Conservation (phyloP, 2,797 vertebrate species). For the Dromococcyx pavoninus region DNA sequence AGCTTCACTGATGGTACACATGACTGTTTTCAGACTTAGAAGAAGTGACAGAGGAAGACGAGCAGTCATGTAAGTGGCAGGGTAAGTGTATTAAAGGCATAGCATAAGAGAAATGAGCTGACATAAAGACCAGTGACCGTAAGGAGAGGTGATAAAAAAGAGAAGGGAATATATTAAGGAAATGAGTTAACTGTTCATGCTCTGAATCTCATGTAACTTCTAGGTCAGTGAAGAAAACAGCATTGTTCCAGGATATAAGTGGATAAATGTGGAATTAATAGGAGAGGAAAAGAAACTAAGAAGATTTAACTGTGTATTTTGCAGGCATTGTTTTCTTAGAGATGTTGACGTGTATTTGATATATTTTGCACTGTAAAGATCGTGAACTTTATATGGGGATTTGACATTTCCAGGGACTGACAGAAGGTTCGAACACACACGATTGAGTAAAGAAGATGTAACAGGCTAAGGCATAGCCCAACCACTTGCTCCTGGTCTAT, state of each 20-base stretch:
- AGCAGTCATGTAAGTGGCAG: slow-evolving; percentile 59
- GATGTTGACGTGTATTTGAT: background rate
- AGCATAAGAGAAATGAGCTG: slow-evolving; percentile 46
- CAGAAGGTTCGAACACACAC: accelerated
- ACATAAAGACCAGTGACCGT: slow-evolving; percentile 65
- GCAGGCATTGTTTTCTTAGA: background rate
- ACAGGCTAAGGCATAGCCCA: background rate
- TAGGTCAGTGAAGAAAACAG: background rate
- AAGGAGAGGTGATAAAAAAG: slow-evolving; percentile 54
- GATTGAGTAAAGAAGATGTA: background rate
- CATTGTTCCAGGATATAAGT: background rate
- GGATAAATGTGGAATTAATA: background rate
- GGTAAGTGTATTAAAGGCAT: slow-evolving; percentile 62
- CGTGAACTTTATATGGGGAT: background rate
- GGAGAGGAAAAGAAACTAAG: background rate
- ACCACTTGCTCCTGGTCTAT: background rate
- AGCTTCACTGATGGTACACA: slow-evolving; percentile 25
- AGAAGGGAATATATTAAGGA: slow-evolving; percentile 37
- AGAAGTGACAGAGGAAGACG: slow-evolving; percentile 63
- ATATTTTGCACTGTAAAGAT: background rate
- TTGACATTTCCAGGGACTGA: background rate
- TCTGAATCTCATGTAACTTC: background rate
- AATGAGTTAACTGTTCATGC: slow-evolving; percentile 25
- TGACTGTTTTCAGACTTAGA: slow-evolving; percentile 53
- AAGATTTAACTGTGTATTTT: background rate